Conservation (phyloP, 2,888 invertebrate genomes). For the Thereva nobilitata region DNA sequence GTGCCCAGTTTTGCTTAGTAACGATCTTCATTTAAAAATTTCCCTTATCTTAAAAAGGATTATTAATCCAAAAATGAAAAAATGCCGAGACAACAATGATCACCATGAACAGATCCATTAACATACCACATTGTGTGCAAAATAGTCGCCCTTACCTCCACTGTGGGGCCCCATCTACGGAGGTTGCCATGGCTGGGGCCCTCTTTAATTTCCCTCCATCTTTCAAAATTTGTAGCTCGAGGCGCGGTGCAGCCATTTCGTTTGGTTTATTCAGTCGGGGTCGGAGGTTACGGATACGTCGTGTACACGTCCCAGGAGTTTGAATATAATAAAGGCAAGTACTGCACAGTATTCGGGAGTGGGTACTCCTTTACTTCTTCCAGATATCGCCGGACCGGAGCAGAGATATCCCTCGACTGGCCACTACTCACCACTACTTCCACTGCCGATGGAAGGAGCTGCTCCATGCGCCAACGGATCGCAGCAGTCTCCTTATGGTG, state of each 20-base stretch:
- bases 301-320: slow-evolving; percentile 36
- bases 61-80: slow-evolving; percentile 15
- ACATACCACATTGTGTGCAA: slow-evolving; percentile 39
- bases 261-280: slow-evolving; percentile 41
- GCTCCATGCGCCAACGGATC: slow-evolving; percentile 12
- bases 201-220: slow-evolving; percentile 40
- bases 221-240: slow-evolving; percentile 41
- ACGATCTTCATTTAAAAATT: slow-evolving; percentile 2
- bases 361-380: slow-evolving; percentile 13
- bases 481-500: slow-evolving; percentile 20
- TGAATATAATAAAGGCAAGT: slow-evolving; percentile 11
- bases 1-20: no score
- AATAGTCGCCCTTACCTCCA: slow-evolving; percentile 35
- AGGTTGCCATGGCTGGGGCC: slow-evolving; percentile 6
- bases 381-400: slow-evolving; percentile 20
- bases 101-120: slow-evolving; percentile 36
- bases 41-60: slow-evolving; percentile 13
- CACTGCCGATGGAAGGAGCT: slow-evolving; percentile 7
- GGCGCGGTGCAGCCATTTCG: slow-evolving; percentile 41
- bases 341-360: slow-evolving; percentile 26
- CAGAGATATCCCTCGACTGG: slow-evolving; percentile 18
- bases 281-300: slow-evolving; percentile 44
- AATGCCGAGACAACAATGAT: slow-evolving; percentile 32
- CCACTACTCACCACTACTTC: background rate
- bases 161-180: background rate